These are phyloP conservation scores for Phodopus roborovskii DNA, from an alignment of 2,113 vertebrate species.

Conservation along the genomic window DNA sequence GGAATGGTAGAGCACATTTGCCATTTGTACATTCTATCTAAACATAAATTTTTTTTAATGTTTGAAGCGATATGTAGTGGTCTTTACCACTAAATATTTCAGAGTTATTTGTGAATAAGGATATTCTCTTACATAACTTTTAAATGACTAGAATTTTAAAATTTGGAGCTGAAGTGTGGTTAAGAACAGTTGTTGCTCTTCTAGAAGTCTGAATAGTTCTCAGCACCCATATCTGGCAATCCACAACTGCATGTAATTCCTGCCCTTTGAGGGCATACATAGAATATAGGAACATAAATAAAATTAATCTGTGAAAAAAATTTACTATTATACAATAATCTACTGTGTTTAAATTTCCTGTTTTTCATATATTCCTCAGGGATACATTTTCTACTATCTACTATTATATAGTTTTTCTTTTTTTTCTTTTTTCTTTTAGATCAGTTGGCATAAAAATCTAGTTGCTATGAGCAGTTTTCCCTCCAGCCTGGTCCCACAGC, in stretches of 20 bases:
- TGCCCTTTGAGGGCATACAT: background rate
- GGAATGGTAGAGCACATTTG: background rate
- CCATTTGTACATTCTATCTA: background rate
- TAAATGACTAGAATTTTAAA: slow-evolving; percentile 8
- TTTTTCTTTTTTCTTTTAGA: background rate
- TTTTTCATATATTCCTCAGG: background rate
- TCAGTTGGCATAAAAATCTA: background rate
- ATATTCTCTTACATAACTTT: background rate
- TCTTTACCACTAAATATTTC: slow-evolving; percentile 1
- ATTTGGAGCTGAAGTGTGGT: background rate
- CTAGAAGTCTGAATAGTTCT: background rate
- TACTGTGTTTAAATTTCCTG: background rate
- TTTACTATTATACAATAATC: background rate
- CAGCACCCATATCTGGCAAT: background rate
- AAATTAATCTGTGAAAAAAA: background rate
- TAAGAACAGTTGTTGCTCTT: background rate
- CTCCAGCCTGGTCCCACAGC: too few relatives aligned
- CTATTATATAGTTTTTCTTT: background rate
- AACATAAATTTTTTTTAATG: background rate
- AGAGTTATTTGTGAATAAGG: background rate
- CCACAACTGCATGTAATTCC: background rate
- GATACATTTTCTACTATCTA: background rate
- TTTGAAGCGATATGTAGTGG: background rate
- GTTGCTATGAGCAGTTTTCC: background rate
- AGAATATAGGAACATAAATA: background rate